Evolutionary conservation across 1,140 invertebrate genomes (phyloP).

Genomic region (Drosophila takahashii): DNA sequence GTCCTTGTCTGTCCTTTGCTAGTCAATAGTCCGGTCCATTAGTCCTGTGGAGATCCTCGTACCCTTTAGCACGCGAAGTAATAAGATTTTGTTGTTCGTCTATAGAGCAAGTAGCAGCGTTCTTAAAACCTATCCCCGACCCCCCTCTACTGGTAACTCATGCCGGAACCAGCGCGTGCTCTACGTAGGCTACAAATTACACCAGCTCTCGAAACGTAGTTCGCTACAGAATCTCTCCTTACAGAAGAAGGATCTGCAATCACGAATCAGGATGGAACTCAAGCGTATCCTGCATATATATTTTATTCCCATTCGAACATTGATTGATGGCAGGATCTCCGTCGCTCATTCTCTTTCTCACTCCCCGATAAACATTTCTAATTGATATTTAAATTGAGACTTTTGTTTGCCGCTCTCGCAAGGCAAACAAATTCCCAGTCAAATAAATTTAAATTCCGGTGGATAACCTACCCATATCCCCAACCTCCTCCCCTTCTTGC

Average conservation of each 20-base stretch:
- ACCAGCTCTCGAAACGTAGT: too few species aligned
- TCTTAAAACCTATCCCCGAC: too few species aligned
- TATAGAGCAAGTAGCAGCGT: too few species aligned
- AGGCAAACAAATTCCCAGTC: neutral
- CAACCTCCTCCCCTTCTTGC: neutral
- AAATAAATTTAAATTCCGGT: slow-evolving; percentile 48
- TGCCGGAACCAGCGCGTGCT: too few species aligned
- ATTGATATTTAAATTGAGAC: slow-evolving; percentile 52
- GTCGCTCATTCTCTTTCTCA: neutral
- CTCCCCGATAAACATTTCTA: slow-evolving; percentile 22
- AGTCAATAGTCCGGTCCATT: too few species aligned
- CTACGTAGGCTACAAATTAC: too few species aligned
- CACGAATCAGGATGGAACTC: slow-evolving; percentile 14
- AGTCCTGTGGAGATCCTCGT: too few species aligned
- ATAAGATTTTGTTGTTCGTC: too few species aligned
- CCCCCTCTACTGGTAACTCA: too few species aligned
- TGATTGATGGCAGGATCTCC: slow-evolving; percentile 34
- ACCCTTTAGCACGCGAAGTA: too few species aligned
- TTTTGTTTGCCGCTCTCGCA: slow-evolving; percentile 21
- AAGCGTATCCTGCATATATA: slow-evolving; percentile 8
- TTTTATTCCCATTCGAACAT: slow-evolving; percentile 13
- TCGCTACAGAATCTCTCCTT: too few species aligned
- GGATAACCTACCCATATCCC: neutral
- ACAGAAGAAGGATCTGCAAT: slow-evolving; percentile 1
- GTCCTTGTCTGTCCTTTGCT: too few species aligned